phyloP scores from a whole-genome alignment of 2,797 vertebrate genomes.

The Sebastiscus albofasciatus region DNA sequence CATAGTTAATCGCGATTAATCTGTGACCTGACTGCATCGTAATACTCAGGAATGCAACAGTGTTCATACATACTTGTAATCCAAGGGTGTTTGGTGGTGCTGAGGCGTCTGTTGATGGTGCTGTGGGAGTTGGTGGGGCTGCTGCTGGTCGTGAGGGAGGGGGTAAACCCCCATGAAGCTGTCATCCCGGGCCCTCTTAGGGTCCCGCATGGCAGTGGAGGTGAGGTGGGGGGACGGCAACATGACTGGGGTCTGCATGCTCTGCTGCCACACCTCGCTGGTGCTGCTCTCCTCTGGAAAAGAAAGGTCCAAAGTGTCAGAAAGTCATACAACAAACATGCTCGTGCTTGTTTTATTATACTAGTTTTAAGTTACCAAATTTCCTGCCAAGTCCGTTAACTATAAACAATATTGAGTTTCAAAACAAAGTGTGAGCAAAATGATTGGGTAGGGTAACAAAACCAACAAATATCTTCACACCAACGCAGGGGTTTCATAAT shows the following conservation, averaged over 20 bases:
- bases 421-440: background rate
- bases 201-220: constrained; percentile 97
- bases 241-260: constrained; percentile 96
- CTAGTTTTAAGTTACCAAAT: background rate
- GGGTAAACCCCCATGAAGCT: constrained; percentile 97
- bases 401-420: background rate
- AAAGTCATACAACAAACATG: background rate
- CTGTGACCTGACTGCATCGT: background rate
- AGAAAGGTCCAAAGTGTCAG: background rate
- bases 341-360: background rate
- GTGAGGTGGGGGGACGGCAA: constrained; percentile 97
- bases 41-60: background rate
- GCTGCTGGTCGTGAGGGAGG: constrained; percentile 92
- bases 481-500: background rate
- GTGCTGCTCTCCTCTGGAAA: constrained; percentile 93
- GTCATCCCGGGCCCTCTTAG: constrained; percentile 95
- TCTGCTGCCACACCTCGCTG: constrained; percentile 96
- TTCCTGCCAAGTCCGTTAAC: background rate
- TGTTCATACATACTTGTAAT: constrained; percentile 92
- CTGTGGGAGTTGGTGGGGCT: constrained; percentile 77
- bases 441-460: background rate
- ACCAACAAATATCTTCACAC: background rate
- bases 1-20: too few relatives aligned
- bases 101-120: constrained; percentile 84
- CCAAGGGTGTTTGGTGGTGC: constrained; percentile 91